A percentile compares a stretch with the other conserved stretches of the same genome.
phyloP scores from a whole-genome alignment of 1,140 invertebrate species.

The Rhynchophorus ferrugineus region DNA sequence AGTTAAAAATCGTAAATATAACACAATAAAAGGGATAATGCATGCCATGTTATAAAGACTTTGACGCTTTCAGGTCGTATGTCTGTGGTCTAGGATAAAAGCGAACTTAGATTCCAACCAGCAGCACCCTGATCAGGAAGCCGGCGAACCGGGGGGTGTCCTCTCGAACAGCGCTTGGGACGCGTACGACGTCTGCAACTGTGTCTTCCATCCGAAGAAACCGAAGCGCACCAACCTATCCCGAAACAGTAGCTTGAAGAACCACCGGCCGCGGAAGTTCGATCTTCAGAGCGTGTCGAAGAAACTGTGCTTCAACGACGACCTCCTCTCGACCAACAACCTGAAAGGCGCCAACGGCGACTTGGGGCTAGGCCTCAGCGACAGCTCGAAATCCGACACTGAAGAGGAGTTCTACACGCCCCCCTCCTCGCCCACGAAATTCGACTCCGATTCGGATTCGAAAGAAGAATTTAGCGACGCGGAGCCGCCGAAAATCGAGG shows the following conservation, averaged over 20 bases:
- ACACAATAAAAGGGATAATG: too few relatives aligned
- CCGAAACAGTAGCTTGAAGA: slow-evolving; percentile 25
- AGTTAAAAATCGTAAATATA: too few relatives aligned
- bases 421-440: slow-evolving; percentile 40
- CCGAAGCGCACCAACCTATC: slow-evolving; percentile 29
- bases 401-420: slow-evolving; percentile 47
- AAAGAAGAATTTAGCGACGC: slow-evolving; percentile 41
- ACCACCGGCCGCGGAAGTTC: slow-evolving; percentile 7
- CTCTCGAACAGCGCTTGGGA: slow-evolving; percentile 51
- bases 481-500: slow-evolving; percentile 45
- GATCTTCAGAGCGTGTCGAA: slow-evolving; percentile 21
- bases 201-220: slow-evolving; percentile 39
- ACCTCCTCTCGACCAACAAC: slow-evolving; percentile 1
- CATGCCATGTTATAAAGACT: too few relatives aligned
- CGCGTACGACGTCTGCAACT: slow-evolving; percentile 39
- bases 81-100: slow-evolving; percentile 15
- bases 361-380: slow-evolving; percentile 9
- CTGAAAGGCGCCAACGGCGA: slow-evolving; percentile 10
- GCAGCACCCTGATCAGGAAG: slow-evolving; percentile 34
- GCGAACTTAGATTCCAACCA: neutral
- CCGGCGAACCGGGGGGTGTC: slow-evolving; percentile 39
- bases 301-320: slow-evolving; percentile 28
- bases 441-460: slow-evolving; percentile 30
- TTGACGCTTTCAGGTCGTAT: slow-evolving; percentile 15
- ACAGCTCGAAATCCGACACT: slow-evolving; percentile 19